Evolutionary conservation across 1,140 invertebrate genomes (phyloP), one percentile per base, ranked within the genome.

Genomic region (Bombus soroeensis): DNA sequence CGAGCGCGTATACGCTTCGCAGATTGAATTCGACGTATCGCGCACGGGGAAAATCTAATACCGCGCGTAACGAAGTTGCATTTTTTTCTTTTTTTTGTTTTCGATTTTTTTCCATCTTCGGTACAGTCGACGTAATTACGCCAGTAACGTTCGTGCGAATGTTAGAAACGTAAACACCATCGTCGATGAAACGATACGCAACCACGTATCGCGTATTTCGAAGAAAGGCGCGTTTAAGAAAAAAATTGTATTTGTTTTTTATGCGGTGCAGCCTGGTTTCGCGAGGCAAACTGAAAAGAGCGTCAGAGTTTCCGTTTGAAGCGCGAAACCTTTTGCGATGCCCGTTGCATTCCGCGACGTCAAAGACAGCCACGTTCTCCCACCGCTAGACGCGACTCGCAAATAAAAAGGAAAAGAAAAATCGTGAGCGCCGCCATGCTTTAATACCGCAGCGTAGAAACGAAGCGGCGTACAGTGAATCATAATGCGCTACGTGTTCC

Each of bases 401-500:
- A 25, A 57, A 77, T 66, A 77, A 77, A 77, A 68, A 28, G 39
- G n/a, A 25, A 59, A 37, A 32, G 34, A 84, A 72, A 43, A 84
- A 62, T 84, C 79, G 25, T 22, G 59, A 4, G 5, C 75, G 25
- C 37, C 34, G 12, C 13, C 75, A 32, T 59, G 25, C 64, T 78
- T 88, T 83, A 83, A 62, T 72, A 32, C 47, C 75, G n/a, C 39
- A 68, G 59, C 70, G 37, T 88, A 76, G 41, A 71, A 78, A 64
- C 75, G 76, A 32, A 64, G 78, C 57, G 64, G 25, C 75, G 57
- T 59, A 41, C 39, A 37, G 41, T 59, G 79, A 85, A 88, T 71
- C 82, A 34, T 70, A 83, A 39, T 85, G 74, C 57, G 64, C 62
- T n/a, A 37, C 34, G 74, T 66, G 83, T 89, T 85, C 88, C 88